A percentile compares a stretch with the other conserved stretches of the same genome.
These are phyloP conservation scores for Phocides pigmalion DNA, from an alignment of 1,140 invertebrate genomes.

Conservation along the genomic window DNA sequence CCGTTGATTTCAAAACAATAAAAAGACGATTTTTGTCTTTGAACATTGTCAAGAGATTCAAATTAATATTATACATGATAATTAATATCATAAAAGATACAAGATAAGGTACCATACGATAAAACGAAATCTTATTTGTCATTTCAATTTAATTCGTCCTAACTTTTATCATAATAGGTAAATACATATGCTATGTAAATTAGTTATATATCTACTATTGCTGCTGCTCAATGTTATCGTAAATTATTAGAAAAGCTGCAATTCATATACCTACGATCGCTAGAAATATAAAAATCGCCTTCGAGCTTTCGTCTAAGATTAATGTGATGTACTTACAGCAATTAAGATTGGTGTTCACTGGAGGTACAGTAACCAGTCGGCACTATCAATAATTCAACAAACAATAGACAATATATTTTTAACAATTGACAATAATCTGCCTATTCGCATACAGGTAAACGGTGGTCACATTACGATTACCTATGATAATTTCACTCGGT, in stretches of 20 bases:
- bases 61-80: slow-evolving; percentile 4
- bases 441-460: slow-evolving; percentile 42
- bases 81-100: slow-evolving; percentile 18
- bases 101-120: not conserved
- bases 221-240: slow-evolving; percentile 14
- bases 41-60: slow-evolving; percentile 20
- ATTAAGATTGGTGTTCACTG: slow-evolving; percentile 36
- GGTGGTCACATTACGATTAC: slow-evolving; percentile 47
- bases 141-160: not conserved
- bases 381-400: slow-evolving; percentile 64
- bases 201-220: slow-evolving; percentile 1
- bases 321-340: slow-evolving; percentile 31
- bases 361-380: slow-evolving; percentile 50
- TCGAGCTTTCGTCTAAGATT: slow-evolving; percentile 16
- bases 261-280: slow-evolving; percentile 25
- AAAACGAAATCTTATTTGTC: too few species aligned
- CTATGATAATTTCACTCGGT: slow-evolving; percentile 13
- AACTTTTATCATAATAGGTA: slow-evolving; percentile 5
- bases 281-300: slow-evolving; percentile 33
- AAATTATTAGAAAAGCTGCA: slow-evolving; percentile 38
- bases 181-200: slow-evolving; percentile 1
- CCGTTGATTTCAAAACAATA: not conserved
- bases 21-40: too few species aligned
- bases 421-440: slow-evolving; percentile 76
- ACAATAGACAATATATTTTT: slow-evolving; percentile 69